Conservation (phyloP, 2,888 invertebrate species). For the Lepeophtheirus nordmannii region DNA sequence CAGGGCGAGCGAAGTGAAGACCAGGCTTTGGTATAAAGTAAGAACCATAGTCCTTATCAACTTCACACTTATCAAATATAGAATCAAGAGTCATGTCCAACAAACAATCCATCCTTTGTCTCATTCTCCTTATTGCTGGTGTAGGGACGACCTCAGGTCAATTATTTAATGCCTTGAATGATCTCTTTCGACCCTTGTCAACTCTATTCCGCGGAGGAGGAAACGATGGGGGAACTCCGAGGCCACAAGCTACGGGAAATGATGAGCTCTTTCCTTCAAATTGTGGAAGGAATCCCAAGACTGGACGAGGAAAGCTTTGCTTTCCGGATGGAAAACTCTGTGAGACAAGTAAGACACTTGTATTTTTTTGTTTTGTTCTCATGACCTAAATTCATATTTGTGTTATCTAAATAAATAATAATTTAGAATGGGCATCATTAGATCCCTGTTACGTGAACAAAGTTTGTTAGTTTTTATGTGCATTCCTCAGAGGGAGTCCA, state of each 20-base stretch:
- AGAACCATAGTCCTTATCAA: too few species aligned
- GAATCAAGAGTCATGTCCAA: too few species aligned
- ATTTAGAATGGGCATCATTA: too few species aligned
- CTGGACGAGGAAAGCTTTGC: slow-evolving; percentile 20
- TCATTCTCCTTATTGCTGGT: not conserved
- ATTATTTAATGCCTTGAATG: slow-evolving; percentile 13
- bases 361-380: not conserved
- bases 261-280: slow-evolving; percentile 20
- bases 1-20: too few species aligned
- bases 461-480: too few species aligned
- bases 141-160: slow-evolving; percentile 8
- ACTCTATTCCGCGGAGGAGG: slow-evolving; percentile 6
- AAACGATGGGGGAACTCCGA: slow-evolving; percentile 22
- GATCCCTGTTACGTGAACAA: too few species aligned
- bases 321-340: slow-evolving; percentile 23
- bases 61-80: too few species aligned
- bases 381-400: too few species aligned
- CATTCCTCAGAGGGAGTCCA: too few species aligned
- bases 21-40: too few species aligned
- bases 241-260: slow-evolving; percentile 14
- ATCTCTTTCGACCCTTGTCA: slow-evolving; percentile 11
- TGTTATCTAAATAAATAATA: too few species aligned
- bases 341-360: slow-evolving; percentile 7
- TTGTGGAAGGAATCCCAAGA: slow-evolving; percentile 13
- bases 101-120: too few species aligned